Conservation (phyloP, 1,140 invertebrate genomes). For the Cydia fagiglandana region DNA sequence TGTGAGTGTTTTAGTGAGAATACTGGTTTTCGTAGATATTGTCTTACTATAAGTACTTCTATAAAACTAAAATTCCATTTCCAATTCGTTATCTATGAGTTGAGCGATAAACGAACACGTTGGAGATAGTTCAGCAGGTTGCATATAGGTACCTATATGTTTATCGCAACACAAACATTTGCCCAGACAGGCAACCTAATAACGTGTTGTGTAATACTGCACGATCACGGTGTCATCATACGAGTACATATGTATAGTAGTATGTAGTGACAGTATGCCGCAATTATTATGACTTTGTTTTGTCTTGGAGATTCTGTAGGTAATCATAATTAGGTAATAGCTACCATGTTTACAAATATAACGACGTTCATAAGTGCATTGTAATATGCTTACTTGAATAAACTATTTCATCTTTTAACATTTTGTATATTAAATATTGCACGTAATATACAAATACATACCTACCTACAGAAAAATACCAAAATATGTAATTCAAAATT, state of each 20-base stretch:
- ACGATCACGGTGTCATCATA: neutral
- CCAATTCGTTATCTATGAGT: neutral
- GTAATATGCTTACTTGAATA: no score
- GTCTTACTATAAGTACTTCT: no score
- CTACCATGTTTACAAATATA: neutral
- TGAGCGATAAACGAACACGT: neutral
- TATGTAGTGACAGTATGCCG: neutral
- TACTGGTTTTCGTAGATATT: no score
- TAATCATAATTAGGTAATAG: neutral
- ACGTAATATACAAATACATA: no score
- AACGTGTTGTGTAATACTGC: slow-evolving; percentile 17
- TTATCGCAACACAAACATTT: slow-evolving; percentile 54
- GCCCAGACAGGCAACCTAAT: slow-evolving; percentile 49
- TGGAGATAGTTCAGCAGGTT: slow-evolving; percentile 29
- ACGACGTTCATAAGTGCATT: no score
- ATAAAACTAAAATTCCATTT: neutral
- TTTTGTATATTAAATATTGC: no score
- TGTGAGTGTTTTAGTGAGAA: no score
- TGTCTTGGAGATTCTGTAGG: neutral
- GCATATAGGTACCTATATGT: neutral
- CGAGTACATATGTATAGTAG: neutral
- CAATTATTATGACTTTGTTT: neutral
- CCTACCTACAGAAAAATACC: no score
- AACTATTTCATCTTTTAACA: no score
- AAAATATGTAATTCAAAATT: no score